These are phyloP conservation scores for Panagrolaimus sp. DNA, from an alignment of 1,140 invertebrate species.

Conservation along the genomic window DNA sequence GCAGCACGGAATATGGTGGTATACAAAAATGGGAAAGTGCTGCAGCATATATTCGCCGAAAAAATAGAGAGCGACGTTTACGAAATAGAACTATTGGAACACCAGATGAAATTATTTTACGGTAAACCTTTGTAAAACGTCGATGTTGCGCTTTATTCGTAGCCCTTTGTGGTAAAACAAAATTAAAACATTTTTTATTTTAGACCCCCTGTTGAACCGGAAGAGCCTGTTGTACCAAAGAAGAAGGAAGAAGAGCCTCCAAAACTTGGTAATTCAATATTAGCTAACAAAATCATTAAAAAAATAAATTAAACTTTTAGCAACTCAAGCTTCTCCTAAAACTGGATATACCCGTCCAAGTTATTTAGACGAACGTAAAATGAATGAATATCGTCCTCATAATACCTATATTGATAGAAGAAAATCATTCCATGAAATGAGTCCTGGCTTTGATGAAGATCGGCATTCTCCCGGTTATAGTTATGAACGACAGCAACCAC, in stretches of 20 bases:
- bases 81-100: slow-evolving; percentile 53
- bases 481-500: neutral
- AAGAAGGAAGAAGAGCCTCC: too few relatives aligned
- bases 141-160: neutral
- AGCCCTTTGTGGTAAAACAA: too few relatives aligned
- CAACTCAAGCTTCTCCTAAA: slow-evolving; percentile 10
- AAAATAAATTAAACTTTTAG: too few relatives aligned
- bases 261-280: too few relatives aligned
- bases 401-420: slow-evolving; percentile 28
- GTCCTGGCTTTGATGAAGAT: slow-evolving; percentile 11
- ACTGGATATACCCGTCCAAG: slow-evolving; percentile 25
- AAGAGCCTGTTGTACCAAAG: too few relatives aligned
- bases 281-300: too few relatives aligned
- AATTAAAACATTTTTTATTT: too few relatives aligned
- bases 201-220: too few relatives aligned
- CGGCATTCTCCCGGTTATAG: too few relatives aligned
- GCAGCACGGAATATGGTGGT: neutral
- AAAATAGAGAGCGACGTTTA: slow-evolving; percentile 51
- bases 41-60: slow-evolving; percentile 52
- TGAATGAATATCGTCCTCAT: slow-evolving; percentile 1
- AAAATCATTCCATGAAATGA: slow-evolving; percentile 44
- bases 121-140: slow-evolving; percentile 13
- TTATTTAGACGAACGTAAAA: slow-evolving; percentile 36
- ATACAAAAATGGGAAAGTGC: slow-evolving; percentile 48
- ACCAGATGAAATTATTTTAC: slow-evolving; percentile 40